phyloP scores from a whole-genome alignment of 2,797 vertebrate species.

The Cuniculus paca region DNA sequence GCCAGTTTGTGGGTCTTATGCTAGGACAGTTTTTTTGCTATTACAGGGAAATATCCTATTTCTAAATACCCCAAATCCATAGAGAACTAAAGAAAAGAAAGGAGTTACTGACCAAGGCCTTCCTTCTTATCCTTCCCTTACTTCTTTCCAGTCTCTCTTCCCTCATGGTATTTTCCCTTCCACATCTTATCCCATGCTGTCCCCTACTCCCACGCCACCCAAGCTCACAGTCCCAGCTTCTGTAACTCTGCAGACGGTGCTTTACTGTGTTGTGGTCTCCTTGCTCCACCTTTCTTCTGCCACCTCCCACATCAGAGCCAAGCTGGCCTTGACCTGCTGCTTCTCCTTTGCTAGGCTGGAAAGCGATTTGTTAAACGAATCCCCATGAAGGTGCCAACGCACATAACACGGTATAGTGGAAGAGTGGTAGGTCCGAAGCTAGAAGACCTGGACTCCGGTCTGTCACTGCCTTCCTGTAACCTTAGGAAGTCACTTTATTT shows the following conservation, averaged over 20 bases:
- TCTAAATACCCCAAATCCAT: neutral
- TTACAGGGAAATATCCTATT: neutral
- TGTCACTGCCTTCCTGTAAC: neutral
- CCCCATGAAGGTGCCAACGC: neutral
- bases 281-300: neutral
- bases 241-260: neutral
- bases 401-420: neutral
- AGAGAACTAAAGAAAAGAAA: neutral
- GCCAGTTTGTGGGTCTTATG: neutral
- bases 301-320: neutral
- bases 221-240: neutral
- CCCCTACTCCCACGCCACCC: neutral
- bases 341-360: constrained; percentile 11
- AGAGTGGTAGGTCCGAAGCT: neutral
- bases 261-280: neutral
- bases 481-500: neutral
- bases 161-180: neutral
- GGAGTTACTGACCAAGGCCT: neutral
- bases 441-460: neutral
- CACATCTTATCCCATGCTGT: neutral
- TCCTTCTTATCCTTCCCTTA: neutral
- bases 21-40: neutral
- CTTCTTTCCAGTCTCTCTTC: neutral
- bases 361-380: neutral
- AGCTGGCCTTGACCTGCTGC: neutral